Conservation (phyloP, 2,113 vertebrate genomes). For the Phylloscopus trochilus region DNA sequence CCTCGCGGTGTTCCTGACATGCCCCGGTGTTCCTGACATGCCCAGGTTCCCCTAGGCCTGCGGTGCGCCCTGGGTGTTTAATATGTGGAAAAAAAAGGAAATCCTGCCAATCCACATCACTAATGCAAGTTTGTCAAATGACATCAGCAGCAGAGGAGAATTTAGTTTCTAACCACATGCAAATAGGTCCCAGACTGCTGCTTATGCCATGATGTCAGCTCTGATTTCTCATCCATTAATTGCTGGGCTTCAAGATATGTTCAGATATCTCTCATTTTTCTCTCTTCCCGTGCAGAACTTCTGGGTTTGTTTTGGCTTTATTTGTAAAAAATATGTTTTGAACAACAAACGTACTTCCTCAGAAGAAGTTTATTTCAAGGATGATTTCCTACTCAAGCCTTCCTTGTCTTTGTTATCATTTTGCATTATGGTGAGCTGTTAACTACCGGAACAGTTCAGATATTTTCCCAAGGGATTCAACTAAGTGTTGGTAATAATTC, state of each 20-base stretch:
- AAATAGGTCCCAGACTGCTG: constrained; percentile 56
- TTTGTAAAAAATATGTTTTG: constrained; percentile 57
- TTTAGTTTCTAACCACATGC: constrained; percentile 61
- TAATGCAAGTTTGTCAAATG: constrained; percentile 59
- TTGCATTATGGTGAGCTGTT: constrained; percentile 53
- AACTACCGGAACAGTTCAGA: constrained; percentile 50
- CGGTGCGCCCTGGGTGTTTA: constrained; percentile 30
- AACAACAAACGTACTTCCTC: constrained; percentile 61
- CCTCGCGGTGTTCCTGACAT: background rate
- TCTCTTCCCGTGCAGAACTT: constrained; percentile 24
- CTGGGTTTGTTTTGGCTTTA: constrained; percentile 58
- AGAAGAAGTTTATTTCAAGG: constrained; percentile 54
- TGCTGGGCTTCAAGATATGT: constrained; percentile 11
- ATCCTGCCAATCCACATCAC: constrained; percentile 60
- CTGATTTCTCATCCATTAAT: constrained; percentile 60
- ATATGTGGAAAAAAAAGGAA: constrained; percentile 58
- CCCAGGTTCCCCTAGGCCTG: constrained; percentile 30
- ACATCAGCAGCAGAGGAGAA: constrained; percentile 66
- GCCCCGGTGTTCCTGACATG: background rate
- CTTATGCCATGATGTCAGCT: constrained; percentile 67
- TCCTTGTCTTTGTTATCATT: constrained; percentile 58
- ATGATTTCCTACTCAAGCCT: constrained; percentile 49
- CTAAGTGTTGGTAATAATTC: constrained; percentile 5
- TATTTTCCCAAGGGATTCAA: constrained; percentile 39
- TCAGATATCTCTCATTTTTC: background rate